Evolutionary conservation across 2,888 invertebrate genomes (phyloP).

Genomic region (Pyrochroa serraticornis): DNA sequence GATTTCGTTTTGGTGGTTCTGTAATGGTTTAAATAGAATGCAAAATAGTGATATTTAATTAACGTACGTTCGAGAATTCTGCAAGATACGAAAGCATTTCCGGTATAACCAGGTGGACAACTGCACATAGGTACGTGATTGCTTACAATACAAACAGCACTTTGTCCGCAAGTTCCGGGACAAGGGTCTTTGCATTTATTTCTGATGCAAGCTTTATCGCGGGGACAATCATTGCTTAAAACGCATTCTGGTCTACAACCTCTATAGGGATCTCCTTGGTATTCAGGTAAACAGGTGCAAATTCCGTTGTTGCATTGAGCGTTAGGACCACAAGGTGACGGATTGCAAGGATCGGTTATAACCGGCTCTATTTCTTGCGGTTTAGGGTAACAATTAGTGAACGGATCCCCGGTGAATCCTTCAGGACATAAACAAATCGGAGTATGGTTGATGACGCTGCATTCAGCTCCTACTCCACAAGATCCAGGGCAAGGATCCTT

Average conservation of each 20-base stretch:
- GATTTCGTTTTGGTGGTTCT: conserved; percentile 61
- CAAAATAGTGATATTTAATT: conserved; percentile 41
- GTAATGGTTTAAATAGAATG: conserved; percentile 37
- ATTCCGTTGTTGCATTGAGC: conserved; percentile 81
- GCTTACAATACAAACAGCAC: conserved; percentile 78
- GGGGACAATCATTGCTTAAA: conserved; percentile 79
- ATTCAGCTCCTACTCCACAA: conserved; percentile 79
- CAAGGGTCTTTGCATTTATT: conserved; percentile 88
- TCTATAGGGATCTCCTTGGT: conserved; percentile 86
- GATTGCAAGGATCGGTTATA: conserved; percentile 79
- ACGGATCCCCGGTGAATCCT: conserved; percentile 85
- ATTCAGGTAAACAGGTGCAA: conserved; percentile 80
- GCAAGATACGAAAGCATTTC: conserved; percentile 69
- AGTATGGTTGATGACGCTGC: conserved; percentile 81
- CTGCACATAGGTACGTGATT: conserved; percentile 85
- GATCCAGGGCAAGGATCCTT: conserved; percentile 84
- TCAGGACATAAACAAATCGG: conserved; percentile 83
- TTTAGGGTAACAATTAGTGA: conserved; percentile 68
- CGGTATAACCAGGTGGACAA: conserved; percentile 78
- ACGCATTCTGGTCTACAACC: conserved; percentile 88
- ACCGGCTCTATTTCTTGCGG: conserved; percentile 58
- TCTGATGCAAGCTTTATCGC: conserved; percentile 78
- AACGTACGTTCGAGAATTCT: conserved; percentile 18
- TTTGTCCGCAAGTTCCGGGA: conserved; percentile 79
- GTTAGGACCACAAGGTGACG: conserved; percentile 87